Percentiles rank a stretch among this genome's conserved stretches.
Evolutionary conservation across 2,113 vertebrate genomes (phyloP).

Genomic region (Apodemus speciosus): DNA sequence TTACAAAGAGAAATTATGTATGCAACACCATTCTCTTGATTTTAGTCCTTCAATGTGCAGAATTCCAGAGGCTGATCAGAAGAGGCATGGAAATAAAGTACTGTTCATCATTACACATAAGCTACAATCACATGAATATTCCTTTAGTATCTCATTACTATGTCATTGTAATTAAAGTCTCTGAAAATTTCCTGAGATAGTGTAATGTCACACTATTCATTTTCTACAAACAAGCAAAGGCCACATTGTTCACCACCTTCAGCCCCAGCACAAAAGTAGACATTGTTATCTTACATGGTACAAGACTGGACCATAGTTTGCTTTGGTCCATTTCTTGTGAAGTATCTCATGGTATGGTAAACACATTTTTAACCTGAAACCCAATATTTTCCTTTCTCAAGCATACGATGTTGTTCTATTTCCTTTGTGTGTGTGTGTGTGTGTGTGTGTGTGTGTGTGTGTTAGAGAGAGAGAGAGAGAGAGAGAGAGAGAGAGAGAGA

Average conservation of each 20-base stretch:
- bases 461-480: too few species aligned
- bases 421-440: not conserved
- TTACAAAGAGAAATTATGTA: not conserved
- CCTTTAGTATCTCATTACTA: accelerated
- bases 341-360: not conserved
- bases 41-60: not conserved
- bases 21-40: not conserved
- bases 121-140: not conserved
- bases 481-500: too few species aligned
- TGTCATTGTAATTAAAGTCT: not conserved
- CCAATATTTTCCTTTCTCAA: not conserved
- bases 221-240: not conserved
- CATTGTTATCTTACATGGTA: not conserved
- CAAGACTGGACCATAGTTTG: not conserved
- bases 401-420: not conserved
- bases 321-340: not conserved
- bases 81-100: too few species aligned
- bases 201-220: not conserved
- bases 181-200: not conserved
- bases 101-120: not conserved
- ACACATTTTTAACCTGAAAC: not conserved
- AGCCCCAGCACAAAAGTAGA: not conserved
- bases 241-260: not conserved
- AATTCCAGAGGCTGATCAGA: not conserved
- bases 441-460: not conserved